Evolutionary conservation across 2,113 vertebrate species (phyloP).

Genomic region (Acrocephalus arundinaceus): DNA sequence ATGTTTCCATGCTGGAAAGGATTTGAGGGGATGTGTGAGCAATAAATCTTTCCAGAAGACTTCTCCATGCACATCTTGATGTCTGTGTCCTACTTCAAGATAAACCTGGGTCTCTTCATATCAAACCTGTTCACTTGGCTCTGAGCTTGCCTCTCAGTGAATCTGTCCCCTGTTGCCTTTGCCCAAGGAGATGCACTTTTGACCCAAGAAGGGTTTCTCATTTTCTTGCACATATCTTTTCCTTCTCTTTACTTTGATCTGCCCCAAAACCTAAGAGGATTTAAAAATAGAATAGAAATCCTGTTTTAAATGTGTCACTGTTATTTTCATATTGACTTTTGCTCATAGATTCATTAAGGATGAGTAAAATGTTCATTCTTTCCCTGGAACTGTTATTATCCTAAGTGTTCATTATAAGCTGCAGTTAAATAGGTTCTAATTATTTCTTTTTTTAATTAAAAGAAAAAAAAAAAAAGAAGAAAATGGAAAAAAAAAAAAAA

Average conservation of each 20-base stretch:
- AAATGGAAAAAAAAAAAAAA: not conserved
- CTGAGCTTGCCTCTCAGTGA: not conserved
- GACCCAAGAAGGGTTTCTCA: not conserved
- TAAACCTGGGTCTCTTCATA: not conserved
- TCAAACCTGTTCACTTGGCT: not conserved
- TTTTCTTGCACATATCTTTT: not conserved
- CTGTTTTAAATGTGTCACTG: not conserved
- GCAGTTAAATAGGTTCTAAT: not conserved
- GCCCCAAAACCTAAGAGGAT: not conserved
- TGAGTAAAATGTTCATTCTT: not conserved
- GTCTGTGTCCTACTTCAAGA: not conserved
- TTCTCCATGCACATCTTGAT: not conserved
- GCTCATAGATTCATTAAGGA: not conserved
- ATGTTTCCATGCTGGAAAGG: not conserved
- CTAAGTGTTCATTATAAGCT: not conserved
- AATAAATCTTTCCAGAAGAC: not conserved
- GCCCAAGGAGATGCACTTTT: not conserved
- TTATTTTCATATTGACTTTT: not conserved
- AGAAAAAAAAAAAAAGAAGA: not conserved
- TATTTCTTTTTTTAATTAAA: not conserved
- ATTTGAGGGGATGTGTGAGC: not conserved
- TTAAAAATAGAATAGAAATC: not conserved
- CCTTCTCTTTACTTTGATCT: not conserved
- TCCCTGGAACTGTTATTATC: not conserved
- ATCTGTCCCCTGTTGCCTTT: not conserved